A percentile compares a stretch with the other conserved stretches of the same genome.
phyloP scores from a whole-genome alignment of 1,140 invertebrate species.

The Papilio glaucus region DNA sequence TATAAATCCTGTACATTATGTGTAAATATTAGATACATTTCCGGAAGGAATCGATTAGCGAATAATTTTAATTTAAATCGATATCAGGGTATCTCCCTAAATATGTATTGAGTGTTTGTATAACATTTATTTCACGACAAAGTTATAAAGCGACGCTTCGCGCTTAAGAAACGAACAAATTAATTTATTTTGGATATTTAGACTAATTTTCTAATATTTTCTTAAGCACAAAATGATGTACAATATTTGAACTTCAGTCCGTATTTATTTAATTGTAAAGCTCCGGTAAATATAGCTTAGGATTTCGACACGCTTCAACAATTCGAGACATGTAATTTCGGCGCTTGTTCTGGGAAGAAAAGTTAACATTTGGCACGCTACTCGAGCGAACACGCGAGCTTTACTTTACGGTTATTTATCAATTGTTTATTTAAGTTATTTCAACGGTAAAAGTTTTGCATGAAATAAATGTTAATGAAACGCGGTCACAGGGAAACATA shows the following conservation, averaged over 20 bases:
- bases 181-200: neutral
- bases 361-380: constrained; percentile 20
- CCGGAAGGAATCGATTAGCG: constrained; percentile 40
- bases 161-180: constrained; percentile 31
- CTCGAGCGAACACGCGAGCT: neutral
- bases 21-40: constrained; percentile 40
- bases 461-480: constrained; percentile 35
- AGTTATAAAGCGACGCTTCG: neutral
- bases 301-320: constrained; percentile 10
- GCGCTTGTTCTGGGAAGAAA: neutral
- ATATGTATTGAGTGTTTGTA: constrained; percentile 45
- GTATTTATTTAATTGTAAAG: constrained; percentile 23
- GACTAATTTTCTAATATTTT: too few relatives aligned
- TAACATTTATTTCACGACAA: constrained; percentile 41
- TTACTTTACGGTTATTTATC: neutral
- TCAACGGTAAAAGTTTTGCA: neutral
- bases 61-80: constrained; percentile 59
- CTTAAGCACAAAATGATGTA: neutral
- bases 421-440: constrained; percentile 21
- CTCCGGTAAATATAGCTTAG: neutral
- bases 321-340: neutral
- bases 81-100: constrained; percentile 79
- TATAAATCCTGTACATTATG: constrained; percentile 29
- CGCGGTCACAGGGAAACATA: constrained; percentile 37
- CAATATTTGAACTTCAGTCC: neutral